These are phyloP conservation scores for Cinclus cinclus DNA, from an alignment of 2,113 vertebrate genomes.

Conservation along the genomic window DNA sequence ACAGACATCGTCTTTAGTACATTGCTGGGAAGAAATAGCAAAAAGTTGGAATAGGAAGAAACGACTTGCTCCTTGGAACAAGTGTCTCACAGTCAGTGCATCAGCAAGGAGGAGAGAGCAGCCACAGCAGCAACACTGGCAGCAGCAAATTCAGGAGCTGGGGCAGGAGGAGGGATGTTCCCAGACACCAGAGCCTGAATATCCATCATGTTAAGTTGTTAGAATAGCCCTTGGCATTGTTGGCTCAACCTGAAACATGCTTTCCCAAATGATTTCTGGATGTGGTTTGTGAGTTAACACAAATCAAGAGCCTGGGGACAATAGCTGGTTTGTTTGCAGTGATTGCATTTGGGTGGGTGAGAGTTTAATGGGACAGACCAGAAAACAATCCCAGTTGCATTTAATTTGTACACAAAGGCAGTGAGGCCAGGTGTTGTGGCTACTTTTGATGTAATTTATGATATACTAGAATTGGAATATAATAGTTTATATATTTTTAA, in stretches of 20 bases:
- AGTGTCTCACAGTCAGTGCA: background rate
- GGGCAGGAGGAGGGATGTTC: background rate
- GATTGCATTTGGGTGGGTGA: background rate
- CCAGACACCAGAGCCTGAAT: slow-evolving; percentile 23
- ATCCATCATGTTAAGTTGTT: background rate
- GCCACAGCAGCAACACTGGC: background rate
- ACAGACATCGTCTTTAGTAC: background rate
- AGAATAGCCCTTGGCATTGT: slow-evolving; percentile 9
- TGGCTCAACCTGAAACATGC: background rate
- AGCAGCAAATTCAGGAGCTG: background rate
- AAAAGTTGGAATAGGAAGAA: background rate
- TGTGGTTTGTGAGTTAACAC: slow-evolving; percentile 31
- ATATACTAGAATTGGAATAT: background rate
- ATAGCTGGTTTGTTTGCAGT: background rate
- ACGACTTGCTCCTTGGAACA: background rate
- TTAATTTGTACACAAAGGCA: slow-evolving; percentile 1
- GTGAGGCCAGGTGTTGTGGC: background rate
- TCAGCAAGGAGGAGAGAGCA: background rate
- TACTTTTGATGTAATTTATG: background rate
- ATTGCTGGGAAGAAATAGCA: background rate
- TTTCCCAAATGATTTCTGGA: slow-evolving; percentile 44
- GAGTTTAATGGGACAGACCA: background rate
- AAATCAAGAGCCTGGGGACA: slow-evolving; percentile 32
- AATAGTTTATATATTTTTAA: background rate
- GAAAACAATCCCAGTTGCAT: background rate